Conservation (phyloP, 1,140 invertebrate species). For the Branchinecta lindahli region DNA sequence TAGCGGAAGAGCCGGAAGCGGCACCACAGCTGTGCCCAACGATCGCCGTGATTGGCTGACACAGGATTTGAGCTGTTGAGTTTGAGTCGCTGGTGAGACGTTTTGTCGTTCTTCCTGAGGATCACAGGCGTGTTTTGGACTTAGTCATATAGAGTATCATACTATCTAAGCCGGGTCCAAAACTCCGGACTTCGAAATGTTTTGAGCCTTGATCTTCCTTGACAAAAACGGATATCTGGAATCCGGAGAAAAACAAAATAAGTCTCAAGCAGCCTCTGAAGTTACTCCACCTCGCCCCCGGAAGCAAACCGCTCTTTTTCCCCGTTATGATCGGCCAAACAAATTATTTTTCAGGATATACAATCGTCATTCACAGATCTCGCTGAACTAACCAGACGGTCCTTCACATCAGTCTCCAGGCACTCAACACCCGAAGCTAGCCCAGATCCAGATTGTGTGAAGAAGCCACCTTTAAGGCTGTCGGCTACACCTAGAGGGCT, state of each 20-base stretch:
- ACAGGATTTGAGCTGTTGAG: too few species aligned
- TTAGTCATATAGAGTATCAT: too few species aligned
- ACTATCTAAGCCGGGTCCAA: too few species aligned
- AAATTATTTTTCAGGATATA: background rate
- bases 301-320: background rate
- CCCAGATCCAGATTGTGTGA: background rate
- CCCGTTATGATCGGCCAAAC: background rate
- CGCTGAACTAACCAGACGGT: background rate
- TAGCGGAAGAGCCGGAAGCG: too few species aligned
- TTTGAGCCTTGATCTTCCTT: too few species aligned
- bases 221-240: too few species aligned
- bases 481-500: background rate
- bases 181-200: too few species aligned
- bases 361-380: background rate
- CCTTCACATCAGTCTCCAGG: background rate
- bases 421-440: background rate
- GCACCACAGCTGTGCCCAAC: too few species aligned
- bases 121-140: too few species aligned
- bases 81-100: too few species aligned
- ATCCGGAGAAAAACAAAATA: background rate
- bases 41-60: too few species aligned
- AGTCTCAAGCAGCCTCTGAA: background rate
- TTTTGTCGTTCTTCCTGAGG: too few species aligned
- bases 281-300: background rate
- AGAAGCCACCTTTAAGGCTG: background rate